Evolutionary conservation across 2,797 vertebrate genomes (phyloP).

Genomic region (Phrynocephalus guinanensis): DNA sequence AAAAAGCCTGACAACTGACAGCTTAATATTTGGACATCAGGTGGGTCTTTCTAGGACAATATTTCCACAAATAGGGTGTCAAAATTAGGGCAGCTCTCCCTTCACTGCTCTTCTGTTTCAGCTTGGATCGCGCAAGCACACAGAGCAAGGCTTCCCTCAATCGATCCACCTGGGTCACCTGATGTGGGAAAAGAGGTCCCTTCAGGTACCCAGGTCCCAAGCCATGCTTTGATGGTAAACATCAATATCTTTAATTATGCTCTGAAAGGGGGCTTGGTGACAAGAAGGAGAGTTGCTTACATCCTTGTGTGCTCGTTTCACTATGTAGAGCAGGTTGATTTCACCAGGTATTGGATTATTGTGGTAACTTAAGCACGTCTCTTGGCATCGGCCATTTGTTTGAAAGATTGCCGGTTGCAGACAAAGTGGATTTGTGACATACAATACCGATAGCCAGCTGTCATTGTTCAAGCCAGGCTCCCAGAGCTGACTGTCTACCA

Average conservation of each 20-base stretch:
- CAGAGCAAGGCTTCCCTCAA: background rate
- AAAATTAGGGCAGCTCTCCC: background rate
- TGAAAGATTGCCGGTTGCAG: background rate
- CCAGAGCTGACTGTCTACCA: conserved; percentile 23
- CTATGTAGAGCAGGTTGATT: background rate
- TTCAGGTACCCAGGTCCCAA: background rate
- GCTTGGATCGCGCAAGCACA: background rate
- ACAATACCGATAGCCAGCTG: conserved; percentile 18
- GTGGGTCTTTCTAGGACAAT: background rate
- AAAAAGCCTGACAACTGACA: background rate
- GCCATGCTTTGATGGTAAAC: background rate
- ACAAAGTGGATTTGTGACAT: conserved; percentile 8
- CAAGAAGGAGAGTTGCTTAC: background rate
- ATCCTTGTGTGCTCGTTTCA: background rate
- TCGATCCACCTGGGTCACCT: background rate
- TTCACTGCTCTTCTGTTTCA: background rate
- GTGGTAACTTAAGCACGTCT: background rate
- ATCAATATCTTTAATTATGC: background rate
- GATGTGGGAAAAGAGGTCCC: background rate
- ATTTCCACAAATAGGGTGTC: background rate
- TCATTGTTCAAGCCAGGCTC: conserved; percentile 7
- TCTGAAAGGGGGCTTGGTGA: background rate
- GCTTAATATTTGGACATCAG: background rate
- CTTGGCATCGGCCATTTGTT: background rate
- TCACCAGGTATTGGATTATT: background rate